Base-by-base conservation (phyloP, 2,888 invertebrate genomes). In the Caenorhabditis zanzibari region DNA sequence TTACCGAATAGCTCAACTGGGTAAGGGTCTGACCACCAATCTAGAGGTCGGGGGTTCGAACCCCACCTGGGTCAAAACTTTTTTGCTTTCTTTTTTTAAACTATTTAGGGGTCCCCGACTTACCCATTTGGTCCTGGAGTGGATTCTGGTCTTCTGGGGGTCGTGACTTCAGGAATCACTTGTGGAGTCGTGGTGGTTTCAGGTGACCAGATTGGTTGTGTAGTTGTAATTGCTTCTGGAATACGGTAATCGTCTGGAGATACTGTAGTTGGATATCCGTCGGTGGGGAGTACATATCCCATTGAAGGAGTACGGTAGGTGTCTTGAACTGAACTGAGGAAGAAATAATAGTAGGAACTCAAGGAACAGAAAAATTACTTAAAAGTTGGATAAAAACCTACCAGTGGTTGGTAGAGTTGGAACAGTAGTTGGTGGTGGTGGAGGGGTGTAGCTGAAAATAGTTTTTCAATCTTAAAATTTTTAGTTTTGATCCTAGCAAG, bases 371-470 rank as follows among this genome's bases (percentile, higher is more conserved):
- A 64, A 14, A 49, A 26, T 12, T 10, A 49, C 6, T 24, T 44
- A 22, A 16, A 44, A 44, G 12, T 19, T n/a, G n/a, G n/a, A n/a
- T n/a, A n/a, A n/a, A n/a, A n/a, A n/a, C n/a, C n/a, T n/a, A n/a
- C n/a, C n/a, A n/a, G n/a, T n/a, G n/a, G n/a, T n/a, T n/a, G n/a
- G n/a, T n/a, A n/a, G n/a, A n/a, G n/a, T n/a, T n/a, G n/a, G n/a
- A n/a, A n/a, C n/a, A n/a, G n/a, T n/a, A n/a, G n/a, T n/a, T n/a
- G n/a, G n/a, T 10, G 54, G 64, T 38, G 38, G 54, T 19, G 19
- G 26, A 35, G 54, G 22, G 54, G 19, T 19, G 35, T 16, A 26
- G 54, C 74, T 64, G 56, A 74, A 74, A 52, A 52, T 24, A n/a
- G n/a, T n/a, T n/a, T n/a, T n/a, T n/a, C n/a, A n/a, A n/a, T 22